phyloP scores from a whole-genome alignment of 2,113 vertebrate species.

The Campylorhamphus procurvoides region DNA sequence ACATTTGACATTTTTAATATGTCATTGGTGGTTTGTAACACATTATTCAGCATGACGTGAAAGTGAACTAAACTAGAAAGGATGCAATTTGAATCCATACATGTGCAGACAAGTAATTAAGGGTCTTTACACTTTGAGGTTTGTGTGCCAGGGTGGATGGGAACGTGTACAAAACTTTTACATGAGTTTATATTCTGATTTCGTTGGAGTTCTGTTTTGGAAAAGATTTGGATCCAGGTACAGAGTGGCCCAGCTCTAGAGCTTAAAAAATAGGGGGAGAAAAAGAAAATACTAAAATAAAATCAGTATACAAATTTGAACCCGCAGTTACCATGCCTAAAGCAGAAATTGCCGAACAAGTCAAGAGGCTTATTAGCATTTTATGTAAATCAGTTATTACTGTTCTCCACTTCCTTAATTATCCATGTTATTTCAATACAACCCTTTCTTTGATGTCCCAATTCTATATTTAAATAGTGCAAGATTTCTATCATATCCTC shows the following conservation, averaged over 20 bases:
- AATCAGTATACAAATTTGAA: slow-evolving; percentile 82
- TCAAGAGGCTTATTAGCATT: slow-evolving; percentile 98
- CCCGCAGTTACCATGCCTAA: slow-evolving; percentile 76
- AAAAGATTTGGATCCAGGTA: background rate
- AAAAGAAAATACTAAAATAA: slow-evolving; percentile 72
- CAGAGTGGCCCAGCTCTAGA: slow-evolving; percentile 9
- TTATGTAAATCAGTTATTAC: slow-evolving; percentile 98
- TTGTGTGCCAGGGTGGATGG: background rate
- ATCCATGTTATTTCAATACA: slow-evolving; percentile 99
- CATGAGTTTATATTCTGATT: background rate
- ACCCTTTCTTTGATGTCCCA: slow-evolving; percentile 96
- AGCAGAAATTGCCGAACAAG: slow-evolving; percentile 86
- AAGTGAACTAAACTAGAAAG: background rate
- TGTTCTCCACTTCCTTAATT: slow-evolving; percentile 98
- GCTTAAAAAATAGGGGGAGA: background rate
- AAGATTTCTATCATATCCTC: slow-evolving; percentile 92
- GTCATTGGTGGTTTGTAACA: background rate
- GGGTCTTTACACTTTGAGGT: background rate
- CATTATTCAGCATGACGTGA: background rate
- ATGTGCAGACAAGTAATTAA: slow-evolving; percentile 21
- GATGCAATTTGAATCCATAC: background rate
- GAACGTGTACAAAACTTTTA: background rate
- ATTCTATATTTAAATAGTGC: slow-evolving; percentile 99
- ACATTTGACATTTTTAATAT: background rate
- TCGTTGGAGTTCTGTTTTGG: background rate